Base-by-base conservation (phyloP, 2,797 vertebrate species). In the Momotus momota region DNA sequence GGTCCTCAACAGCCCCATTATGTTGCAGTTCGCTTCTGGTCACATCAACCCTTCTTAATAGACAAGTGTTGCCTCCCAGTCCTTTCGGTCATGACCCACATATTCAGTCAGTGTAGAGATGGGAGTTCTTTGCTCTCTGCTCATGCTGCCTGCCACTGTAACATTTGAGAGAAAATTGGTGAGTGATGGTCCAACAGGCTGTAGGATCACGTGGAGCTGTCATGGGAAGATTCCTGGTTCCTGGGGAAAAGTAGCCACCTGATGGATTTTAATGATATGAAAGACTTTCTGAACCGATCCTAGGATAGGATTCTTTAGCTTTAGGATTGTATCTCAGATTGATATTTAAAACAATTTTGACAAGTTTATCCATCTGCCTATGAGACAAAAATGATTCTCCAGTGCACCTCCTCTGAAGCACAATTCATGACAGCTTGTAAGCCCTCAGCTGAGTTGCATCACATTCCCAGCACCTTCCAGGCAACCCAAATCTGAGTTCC, bases 401-500 rank as follows among this genome's bases (percentile, higher is more conserved):
- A 67, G 31, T 41, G 81, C 9, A 2, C 19, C 33, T 69, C 25
- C 60, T 87, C 33, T 52, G 31, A 40, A 90, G 8, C 27, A 48
- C 29, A 88, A 26, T 49, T 75, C 64, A 64, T 60, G 62, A 45
- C 25, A 67, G 25, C 35, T 57, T 85, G 66, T 88, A 60, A 93
- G 23, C 25, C 26, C 38, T 88, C n/a, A 70, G 7, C 6, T 48
- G 51, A 79, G 26, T 57, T 75, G 18, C 10, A 29, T 46, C 1
- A 5, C 45, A 52, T 52, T 70, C 67, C 33, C 60, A 46, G 22
- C 33, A 87, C 52, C 55, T 94, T 96, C 75, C 83, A 92, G 78
- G 33, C 55, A 90, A 75, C 83, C n/a, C 64, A 86, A 33, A 86
- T 81, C 51, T 61, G 38, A 81, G 45, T 96, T 95, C 74, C 90